A percentile compares a stretch with the other conserved stretches of the same genome.
Conservation (phyloP, 2,888 invertebrate genomes). For the Drosophila mimica region DNA sequence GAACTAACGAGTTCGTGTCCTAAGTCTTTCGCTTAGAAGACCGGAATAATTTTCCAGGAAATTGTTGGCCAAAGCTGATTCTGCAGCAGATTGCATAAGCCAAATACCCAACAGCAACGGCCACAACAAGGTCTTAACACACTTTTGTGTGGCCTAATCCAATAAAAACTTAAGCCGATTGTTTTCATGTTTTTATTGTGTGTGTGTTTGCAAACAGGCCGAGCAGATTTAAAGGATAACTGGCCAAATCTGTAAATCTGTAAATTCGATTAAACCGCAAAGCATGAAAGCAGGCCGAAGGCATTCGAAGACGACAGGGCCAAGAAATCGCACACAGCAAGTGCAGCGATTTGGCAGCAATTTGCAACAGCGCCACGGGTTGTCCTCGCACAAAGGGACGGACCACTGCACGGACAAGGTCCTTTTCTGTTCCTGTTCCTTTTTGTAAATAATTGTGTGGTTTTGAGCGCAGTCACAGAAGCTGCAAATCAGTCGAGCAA, state of each 20-base stretch:
- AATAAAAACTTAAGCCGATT: slow-evolving; percentile 67
- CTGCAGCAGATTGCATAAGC: slow-evolving; percentile 53
- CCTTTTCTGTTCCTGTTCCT: neutral
- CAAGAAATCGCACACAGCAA: slow-evolving; percentile 54
- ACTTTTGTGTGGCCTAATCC: slow-evolving; percentile 72
- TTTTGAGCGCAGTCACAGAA: slow-evolving; percentile 59
- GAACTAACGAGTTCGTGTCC: slow-evolving; percentile 49
- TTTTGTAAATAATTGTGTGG: slow-evolving; percentile 73
- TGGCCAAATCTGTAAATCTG: slow-evolving; percentile 57
- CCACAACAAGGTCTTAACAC: slow-evolving; percentile 58
- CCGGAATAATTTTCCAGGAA: slow-evolving; percentile 62
- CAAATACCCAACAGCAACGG: slow-evolving; percentile 2
- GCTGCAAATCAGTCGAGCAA: slow-evolving; percentile 43
- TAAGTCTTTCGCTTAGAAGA: slow-evolving; percentile 49
- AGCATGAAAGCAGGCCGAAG: slow-evolving; percentile 66
- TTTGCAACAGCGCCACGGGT: slow-evolving; percentile 67
- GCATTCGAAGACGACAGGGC: slow-evolving; percentile 32
- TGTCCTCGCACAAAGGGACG: slow-evolving; percentile 27
- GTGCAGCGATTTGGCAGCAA: slow-evolving; percentile 63
- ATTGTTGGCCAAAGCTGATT: slow-evolving; percentile 17
- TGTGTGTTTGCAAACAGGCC: slow-evolving; percentile 71
- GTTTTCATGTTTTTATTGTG: slow-evolving; percentile 9
- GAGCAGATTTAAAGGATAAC: slow-evolving; percentile 47
- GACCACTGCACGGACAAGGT: slow-evolving; percentile 2
- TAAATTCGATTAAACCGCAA: slow-evolving; percentile 81